phyloP scores from a whole-genome alignment of 2,888 invertebrate species.

The Sepiola atlantica region DNA sequence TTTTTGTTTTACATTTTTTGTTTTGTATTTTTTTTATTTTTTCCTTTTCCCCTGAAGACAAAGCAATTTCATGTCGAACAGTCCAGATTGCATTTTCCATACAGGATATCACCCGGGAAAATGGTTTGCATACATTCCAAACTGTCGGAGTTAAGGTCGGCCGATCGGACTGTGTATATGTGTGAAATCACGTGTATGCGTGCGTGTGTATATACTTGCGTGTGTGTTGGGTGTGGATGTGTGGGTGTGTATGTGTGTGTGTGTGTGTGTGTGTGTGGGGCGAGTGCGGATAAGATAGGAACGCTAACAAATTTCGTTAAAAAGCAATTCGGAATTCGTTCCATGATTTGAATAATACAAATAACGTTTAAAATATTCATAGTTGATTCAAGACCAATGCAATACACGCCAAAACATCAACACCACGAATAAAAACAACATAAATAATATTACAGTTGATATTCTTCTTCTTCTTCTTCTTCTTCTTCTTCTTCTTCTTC shows the following conservation, averaged over 20 bases:
- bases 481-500: too few relatives aligned
- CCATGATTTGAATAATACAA: slow-evolving; percentile 6
- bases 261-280: background rate
- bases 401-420: too few relatives aligned
- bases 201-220: too few relatives aligned
- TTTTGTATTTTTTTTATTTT: background rate
- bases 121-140: background rate
- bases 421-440: too few relatives aligned
- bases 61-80: background rate
- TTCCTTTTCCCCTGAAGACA: background rate
- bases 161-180: too few relatives aligned
- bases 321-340: background rate
- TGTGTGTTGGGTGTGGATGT: too few relatives aligned
- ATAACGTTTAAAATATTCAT: background rate
- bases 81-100: background rate
- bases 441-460: too few relatives aligned
- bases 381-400: too few relatives aligned
- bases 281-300: background rate
- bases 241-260: too few relatives aligned
- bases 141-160: background rate
- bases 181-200: too few relatives aligned
- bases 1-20: too few relatives aligned
- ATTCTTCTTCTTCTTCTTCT: too few relatives aligned
- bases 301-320: background rate
- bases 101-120: background rate